These are phyloP conservation scores for Gerris buenoi DNA, from an alignment of 1,140 invertebrate genomes.

Conservation along the genomic window DNA sequence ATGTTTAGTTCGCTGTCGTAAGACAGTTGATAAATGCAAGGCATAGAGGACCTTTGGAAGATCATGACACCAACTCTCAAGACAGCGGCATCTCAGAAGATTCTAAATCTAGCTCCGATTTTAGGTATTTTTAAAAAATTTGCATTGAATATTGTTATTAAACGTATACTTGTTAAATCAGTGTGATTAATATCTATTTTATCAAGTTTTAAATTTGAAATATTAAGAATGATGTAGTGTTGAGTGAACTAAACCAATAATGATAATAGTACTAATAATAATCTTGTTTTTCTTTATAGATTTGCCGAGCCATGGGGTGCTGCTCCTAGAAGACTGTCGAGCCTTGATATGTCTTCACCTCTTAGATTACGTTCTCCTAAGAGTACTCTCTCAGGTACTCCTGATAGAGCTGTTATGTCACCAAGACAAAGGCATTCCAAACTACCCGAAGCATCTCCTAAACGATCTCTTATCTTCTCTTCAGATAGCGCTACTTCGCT, in stretches of 20 bases:
- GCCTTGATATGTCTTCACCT: slow-evolving; percentile 27
- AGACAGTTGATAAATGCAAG: slow-evolving; percentile 7
- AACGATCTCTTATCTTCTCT: slow-evolving; percentile 25
- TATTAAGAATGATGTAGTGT: background rate
- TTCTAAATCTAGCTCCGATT: slow-evolving; percentile 15
- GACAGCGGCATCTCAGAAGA: slow-evolving; percentile 34
- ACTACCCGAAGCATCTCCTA: slow-evolving; percentile 24
- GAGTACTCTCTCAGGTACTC: slow-evolving; percentile 1
- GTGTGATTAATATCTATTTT: too few species aligned
- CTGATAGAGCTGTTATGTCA: background rate
- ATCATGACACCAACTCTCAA: slow-evolving; percentile 37
- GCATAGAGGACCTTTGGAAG: slow-evolving; percentile 19
- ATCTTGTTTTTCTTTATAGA: slow-evolving; percentile 21
- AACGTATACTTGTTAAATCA: too few species aligned
- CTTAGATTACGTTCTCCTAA: background rate
- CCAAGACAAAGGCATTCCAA: background rate
- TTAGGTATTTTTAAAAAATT: too few species aligned
- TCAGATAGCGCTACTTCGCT: slow-evolving; percentile 11
- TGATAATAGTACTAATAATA: too few species aligned
- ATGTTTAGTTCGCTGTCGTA: slow-evolving; percentile 12
- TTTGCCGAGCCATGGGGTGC: slow-evolving; percentile 37
- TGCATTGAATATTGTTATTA: too few species aligned
- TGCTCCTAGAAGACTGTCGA: slow-evolving; percentile 33
- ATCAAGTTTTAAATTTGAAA: too few species aligned
- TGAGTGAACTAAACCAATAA: too few species aligned